A percentile compares a stretch with the other conserved stretches of the same genome.
Evolutionary conservation across 2,113 vertebrate genomes (phyloP).

Genomic region (Platysteira castanea): DNA sequence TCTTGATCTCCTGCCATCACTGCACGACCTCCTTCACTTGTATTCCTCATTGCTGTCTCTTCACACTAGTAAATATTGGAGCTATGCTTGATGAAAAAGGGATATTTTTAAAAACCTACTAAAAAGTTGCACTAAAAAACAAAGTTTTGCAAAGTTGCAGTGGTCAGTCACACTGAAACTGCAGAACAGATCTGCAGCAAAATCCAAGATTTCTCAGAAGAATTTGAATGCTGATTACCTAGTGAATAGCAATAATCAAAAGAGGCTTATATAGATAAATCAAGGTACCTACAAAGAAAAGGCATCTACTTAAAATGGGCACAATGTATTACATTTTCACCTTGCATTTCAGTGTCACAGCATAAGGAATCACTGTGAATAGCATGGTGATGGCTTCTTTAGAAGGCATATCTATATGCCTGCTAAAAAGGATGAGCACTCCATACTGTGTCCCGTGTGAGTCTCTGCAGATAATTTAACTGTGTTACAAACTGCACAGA

Average conservation of each 20-base stretch:
- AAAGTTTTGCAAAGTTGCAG: too few species aligned
- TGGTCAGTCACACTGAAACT: background rate
- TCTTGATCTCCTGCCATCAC: background rate
- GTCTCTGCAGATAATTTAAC: background rate
- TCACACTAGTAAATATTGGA: background rate
- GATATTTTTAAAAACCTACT: background rate
- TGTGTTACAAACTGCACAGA: background rate
- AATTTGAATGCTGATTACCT: background rate
- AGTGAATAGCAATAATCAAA: background rate
- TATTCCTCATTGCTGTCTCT: background rate
- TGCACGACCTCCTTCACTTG: background rate
- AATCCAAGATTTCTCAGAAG: background rate
- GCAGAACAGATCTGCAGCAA: background rate
- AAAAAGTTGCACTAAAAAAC: background rate
- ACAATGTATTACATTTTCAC: background rate
- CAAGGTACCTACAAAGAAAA: background rate
- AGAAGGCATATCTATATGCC: background rate
- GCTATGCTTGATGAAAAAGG: background rate
- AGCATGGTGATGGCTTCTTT: background rate
- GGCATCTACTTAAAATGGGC: background rate
- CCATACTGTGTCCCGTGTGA: background rate
- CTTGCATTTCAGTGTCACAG: background rate
- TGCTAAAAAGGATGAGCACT: background rate
- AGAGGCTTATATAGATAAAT: background rate
- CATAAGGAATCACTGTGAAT: background rate